phyloP scores from a whole-genome alignment of 2,888 invertebrate genomes.

The Patella depressa region DNA sequence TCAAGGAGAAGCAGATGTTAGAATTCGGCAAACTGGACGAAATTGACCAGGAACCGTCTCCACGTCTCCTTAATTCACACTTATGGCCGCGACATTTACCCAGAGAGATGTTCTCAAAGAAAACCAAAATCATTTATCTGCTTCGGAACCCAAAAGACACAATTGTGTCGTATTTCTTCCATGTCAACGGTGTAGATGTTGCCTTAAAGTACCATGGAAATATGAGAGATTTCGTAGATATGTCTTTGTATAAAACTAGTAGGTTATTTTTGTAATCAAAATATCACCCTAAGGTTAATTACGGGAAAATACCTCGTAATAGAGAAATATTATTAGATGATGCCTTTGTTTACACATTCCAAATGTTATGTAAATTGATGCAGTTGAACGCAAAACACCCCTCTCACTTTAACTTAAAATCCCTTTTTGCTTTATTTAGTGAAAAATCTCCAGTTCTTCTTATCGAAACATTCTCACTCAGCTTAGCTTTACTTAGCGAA shows the following conservation, averaged over 20 bases:
- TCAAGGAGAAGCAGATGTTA: conserved; percentile 26
- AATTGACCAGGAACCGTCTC: conserved; percentile 20
- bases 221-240: neutral
- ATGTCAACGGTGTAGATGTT: neutral
- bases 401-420: too few species aligned
- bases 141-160: conserved; percentile 39
- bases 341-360: too few species aligned
- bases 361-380: too few species aligned
- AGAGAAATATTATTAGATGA: too few species aligned
- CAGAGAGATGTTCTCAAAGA: conserved; percentile 27
- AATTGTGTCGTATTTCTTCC: conserved; percentile 37
- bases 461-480: too few species aligned
- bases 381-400: too few species aligned
- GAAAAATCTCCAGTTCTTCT: too few species aligned
- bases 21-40: conserved; percentile 25
- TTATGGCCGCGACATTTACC: conserved; percentile 29
- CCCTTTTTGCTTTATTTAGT: too few species aligned
- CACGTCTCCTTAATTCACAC: conserved; percentile 37
- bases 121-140: conserved; percentile 33
- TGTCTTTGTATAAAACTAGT: neutral
- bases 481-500: too few species aligned
- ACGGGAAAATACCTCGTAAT: too few species aligned
- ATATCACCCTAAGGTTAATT: too few species aligned
- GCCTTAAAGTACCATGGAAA: neutral
- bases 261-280: neutral